These are phyloP conservation scores for Amphipyra berbera DNA, from an alignment of 2,888 invertebrate species.

Conservation along the genomic window DNA sequence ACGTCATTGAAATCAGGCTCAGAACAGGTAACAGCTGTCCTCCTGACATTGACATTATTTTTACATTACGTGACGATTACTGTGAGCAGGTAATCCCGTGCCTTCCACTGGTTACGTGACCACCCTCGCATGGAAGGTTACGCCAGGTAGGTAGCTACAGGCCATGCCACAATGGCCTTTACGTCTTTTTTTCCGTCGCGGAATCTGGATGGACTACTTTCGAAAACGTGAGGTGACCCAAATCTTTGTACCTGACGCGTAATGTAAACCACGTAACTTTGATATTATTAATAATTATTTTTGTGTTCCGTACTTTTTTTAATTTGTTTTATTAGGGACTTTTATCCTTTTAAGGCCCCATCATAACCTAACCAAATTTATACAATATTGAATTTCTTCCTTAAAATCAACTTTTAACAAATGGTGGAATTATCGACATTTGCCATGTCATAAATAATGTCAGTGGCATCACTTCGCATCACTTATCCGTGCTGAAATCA, in stretches of 20 bases:
- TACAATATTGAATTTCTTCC: too few relatives aligned
- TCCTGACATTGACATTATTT: slow-evolving; percentile 52
- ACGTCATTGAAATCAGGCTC: neutral
- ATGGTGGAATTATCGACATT: too few relatives aligned
- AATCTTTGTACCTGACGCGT: slow-evolving; percentile 63
- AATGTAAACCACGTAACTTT: slow-evolving; percentile 61
- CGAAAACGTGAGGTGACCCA: slow-evolving; percentile 79
- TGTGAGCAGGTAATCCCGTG: slow-evolving; percentile 25
- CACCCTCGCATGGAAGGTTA: slow-evolving; percentile 52
- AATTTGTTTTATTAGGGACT: too few relatives aligned
- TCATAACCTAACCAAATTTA: too few relatives aligned
- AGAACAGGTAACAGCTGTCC: slow-evolving; percentile 12
- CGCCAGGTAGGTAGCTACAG: slow-evolving; percentile 29
- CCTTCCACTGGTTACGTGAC: slow-evolving; percentile 43
- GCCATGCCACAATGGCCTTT: slow-evolving; percentile 73
- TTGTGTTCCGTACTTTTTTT: slow-evolving; percentile 12
- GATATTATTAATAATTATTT: slow-evolving; percentile 40
- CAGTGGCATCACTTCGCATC: too few relatives aligned
- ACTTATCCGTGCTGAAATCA: too few relatives aligned
- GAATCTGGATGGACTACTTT: slow-evolving; percentile 86
- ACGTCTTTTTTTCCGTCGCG: slow-evolving; percentile 68
- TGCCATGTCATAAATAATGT: too few relatives aligned
- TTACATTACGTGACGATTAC: slow-evolving; percentile 19
- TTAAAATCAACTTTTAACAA: too few relatives aligned
- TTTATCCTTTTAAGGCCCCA: too few relatives aligned